Evolutionary conservation across 53 echinoderm and acorn worm species (phyloP).

Genomic region (Echinarachnius parma): DNA sequence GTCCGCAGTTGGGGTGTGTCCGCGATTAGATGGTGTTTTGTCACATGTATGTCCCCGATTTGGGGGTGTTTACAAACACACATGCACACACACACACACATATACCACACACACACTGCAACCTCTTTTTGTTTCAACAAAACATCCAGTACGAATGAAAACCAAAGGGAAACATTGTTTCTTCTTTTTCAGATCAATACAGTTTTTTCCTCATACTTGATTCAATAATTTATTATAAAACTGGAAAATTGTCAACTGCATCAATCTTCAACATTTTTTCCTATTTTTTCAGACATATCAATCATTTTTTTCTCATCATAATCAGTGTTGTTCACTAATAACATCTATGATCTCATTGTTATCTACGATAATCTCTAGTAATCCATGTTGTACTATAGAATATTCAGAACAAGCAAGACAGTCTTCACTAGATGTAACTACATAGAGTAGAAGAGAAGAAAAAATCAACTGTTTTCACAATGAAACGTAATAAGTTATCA

Average conservation of each 20-base stretch:
- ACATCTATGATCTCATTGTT: conserved; percentile 22
- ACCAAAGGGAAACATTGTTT: conserved; percentile 1
- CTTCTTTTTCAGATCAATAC: conserved; percentile 40
- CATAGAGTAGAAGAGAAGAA: conserved; percentile 12
- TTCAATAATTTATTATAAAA: conserved; percentile 99
- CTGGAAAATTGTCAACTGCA: conserved; percentile 94
- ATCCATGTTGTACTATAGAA: conserved; percentile 33
- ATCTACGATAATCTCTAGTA: conserved; percentile 32
- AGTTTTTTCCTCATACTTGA: conserved; percentile 65
- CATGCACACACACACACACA: conserved; percentile 4
- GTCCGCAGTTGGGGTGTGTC: too few relatives aligned
- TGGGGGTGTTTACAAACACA: background rate
- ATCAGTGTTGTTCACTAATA: conserved; percentile 33
- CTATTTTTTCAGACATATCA: conserved; percentile 46
- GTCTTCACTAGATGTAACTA: conserved; percentile 18
- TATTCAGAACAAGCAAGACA: conserved; percentile 8
- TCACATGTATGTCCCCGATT: too few relatives aligned
- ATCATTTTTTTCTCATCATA: conserved; percentile 36
- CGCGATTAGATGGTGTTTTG: too few relatives aligned
- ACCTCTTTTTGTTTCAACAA: too few relatives aligned
- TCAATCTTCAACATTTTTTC: conserved; percentile 63
- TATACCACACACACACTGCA: background rate
- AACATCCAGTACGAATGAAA: background rate
- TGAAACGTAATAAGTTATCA: conserved; percentile 51
- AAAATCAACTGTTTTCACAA: conserved; percentile 3